These are phyloP conservation scores for Leptinotarsa haldemani DNA, from an alignment of 2,888 invertebrate species.

Conservation along the genomic window DNA sequence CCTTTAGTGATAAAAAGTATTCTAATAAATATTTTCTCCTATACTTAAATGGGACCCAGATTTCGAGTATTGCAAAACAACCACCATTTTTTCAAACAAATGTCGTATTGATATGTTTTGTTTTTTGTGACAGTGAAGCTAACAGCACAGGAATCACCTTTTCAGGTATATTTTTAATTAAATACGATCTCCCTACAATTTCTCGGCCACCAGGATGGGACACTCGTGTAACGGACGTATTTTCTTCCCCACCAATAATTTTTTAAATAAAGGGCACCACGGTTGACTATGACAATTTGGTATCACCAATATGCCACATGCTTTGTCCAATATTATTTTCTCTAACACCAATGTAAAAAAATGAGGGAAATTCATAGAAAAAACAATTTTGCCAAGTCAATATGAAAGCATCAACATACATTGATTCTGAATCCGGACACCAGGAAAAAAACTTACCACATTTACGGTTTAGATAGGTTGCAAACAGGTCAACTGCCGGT, in stretches of 20 bases:
- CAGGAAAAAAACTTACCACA: too few relatives aligned
- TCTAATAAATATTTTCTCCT: neutral
- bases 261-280: slow-evolving; percentile 46
- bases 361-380: slow-evolving; percentile 55
- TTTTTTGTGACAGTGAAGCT: neutral
- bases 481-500: too few relatives aligned
- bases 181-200: too few relatives aligned
- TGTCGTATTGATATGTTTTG: neutral
- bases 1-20: neutral
- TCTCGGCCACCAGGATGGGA: too few relatives aligned
- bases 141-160: neutral
- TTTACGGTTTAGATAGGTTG: too few relatives aligned
- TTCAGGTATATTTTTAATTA: too few relatives aligned
- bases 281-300: slow-evolving; percentile 51
- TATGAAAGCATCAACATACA: too few relatives aligned
- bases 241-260: slow-evolving; percentile 19
- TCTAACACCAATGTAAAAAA: slow-evolving; percentile 47
- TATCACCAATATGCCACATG: slow-evolving; percentile 51
- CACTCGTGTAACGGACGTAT: too few relatives aligned
- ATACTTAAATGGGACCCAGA: neutral
- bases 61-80: neutral
- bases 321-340: slow-evolving; percentile 51
- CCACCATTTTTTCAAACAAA: slow-evolving; percentile 13
- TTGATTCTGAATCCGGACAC: too few relatives aligned
- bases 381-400: slow-evolving; percentile 17